Percentiles rank a stretch among this genome's conserved stretches.
These are phyloP conservation scores for Microcebus tavaratra DNA, from an alignment of 2,113 vertebrate genomes.

Conservation along the genomic window DNA sequence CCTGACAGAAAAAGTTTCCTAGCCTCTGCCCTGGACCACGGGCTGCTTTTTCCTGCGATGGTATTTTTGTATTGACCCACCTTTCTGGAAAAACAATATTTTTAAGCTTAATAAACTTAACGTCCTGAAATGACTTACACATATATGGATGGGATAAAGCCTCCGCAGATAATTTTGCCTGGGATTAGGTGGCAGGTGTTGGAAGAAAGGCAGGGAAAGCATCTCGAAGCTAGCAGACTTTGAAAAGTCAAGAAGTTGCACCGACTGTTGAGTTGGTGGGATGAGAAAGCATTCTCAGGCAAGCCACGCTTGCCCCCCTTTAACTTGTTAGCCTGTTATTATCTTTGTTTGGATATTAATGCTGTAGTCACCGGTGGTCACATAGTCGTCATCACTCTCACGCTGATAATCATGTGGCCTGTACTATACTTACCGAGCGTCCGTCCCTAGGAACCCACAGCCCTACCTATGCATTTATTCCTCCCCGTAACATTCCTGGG, in stretches of 20 bases:
- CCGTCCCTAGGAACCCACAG: neutral
- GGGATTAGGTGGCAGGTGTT: neutral
- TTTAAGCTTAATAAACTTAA: neutral
- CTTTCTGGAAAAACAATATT: neutral
- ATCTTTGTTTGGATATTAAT: neutral
- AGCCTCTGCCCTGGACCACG: too few relatives aligned
- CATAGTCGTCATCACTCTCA: rapidly evolving
- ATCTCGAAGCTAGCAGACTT: neutral
- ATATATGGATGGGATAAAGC: neutral
- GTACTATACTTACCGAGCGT: rapidly evolving
- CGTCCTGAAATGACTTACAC: neutral
- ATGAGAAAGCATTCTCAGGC: rapidly evolving
- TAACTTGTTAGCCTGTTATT: neutral
- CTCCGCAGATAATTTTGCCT: too few relatives aligned
- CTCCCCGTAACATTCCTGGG: neutral
- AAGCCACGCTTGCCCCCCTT: rapidly evolving
- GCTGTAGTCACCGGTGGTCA: neutral
- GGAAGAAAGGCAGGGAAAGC: neutral
- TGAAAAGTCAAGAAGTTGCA: neutral
- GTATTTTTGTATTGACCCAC: neutral
- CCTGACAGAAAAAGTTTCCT: neutral
- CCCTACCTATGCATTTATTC: rapidly evolving
- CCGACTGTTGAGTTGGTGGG: neutral
- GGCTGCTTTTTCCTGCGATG: too few relatives aligned
- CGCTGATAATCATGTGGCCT: neutral